Conservation (phyloP, 2,797 vertebrate species). For the Hoplostethus atlanticus region DNA sequence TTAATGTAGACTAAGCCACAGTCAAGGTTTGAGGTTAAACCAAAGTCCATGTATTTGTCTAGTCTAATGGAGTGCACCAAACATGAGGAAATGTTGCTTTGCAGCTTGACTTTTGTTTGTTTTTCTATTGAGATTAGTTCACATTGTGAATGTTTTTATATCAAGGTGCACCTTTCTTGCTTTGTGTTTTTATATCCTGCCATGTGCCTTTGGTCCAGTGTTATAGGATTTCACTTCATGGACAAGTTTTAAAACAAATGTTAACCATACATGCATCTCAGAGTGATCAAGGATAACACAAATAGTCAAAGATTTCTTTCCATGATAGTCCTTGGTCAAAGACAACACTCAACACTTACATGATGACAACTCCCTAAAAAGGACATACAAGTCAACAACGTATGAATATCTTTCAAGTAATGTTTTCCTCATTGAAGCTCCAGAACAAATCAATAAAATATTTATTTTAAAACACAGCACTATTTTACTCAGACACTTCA, state of each 20-base stretch:
- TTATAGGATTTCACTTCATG: conserved; percentile 19
- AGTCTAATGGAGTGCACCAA: conserved; percentile 3
- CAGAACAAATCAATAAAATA: no score
- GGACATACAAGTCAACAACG: background rate
- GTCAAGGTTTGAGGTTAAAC: conserved; percentile 29
- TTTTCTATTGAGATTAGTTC: conserved; percentile 48
- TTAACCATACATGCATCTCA: background rate
- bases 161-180: conserved; percentile 56
- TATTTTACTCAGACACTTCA: background rate
- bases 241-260: conserved; percentile 8
- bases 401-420: background rate
- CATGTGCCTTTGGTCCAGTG: conserved; percentile 15
- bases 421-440: background rate
- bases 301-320: no score
- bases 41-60: conserved; percentile 18
- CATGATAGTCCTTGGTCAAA: background rate
- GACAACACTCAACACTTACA: background rate
- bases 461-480: no score
- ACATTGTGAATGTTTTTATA: conserved; percentile 57
- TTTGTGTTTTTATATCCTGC: conserved; percentile 27
- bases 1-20: conserved; percentile 18
- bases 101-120: conserved; percentile 9
- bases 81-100: conserved; percentile 8
- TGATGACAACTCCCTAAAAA: background rate
- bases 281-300: no score